Base-by-base conservation (phyloP, 2,797 vertebrate genomes). In the Eleutherodactylus coqui region DNA sequence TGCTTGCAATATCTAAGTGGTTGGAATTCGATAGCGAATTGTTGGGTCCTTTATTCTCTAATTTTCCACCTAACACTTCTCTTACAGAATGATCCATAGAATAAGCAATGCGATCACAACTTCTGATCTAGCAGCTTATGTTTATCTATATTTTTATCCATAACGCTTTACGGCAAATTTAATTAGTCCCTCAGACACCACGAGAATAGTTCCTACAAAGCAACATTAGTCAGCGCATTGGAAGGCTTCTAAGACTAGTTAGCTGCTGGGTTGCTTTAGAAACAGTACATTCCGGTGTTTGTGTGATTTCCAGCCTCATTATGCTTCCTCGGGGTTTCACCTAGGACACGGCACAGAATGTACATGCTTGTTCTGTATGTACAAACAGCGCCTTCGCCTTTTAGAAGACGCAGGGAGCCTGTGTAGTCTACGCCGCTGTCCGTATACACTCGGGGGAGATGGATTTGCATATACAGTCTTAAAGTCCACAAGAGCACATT, bases 291-390 rank as follows among this genome's bases (percentile, higher is more conserved):
- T 58, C 72, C 69, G 53, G 84, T 62, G 81, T 82, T 88, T 88
- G 89, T 86, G 86, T 70, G 5, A 75, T 82, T 88, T 90, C 85
- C 90, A 90, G 89, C 88, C 84, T 43, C 10, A 45, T 90, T 89
- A 75, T 89, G 81, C 90, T 89, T 83, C 34, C 88, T 87, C 82
- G 82, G 88, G 82, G 3, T 82, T 92, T 92, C 90, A 93, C 88
- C 89, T 89, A 90, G 92, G 89, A 72, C 16, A 58, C 88, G n/a
- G 88, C 58, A 60, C 76, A 90, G 84, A 88, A 88, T 62, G 17
- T 80, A 14, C 17, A 38, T 0, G 85, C 77, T 87, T 90, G 49
- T 85, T 91, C 84, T 92, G 90, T 91, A 89, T 91, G 85, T 91
- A 90, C 79, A 91, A 90, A 91, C 89, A 89, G 75, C 27, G 88